phyloP scores from a whole-genome alignment of 2,888 invertebrate genomes.

The Aphodius sticticus region DNA sequence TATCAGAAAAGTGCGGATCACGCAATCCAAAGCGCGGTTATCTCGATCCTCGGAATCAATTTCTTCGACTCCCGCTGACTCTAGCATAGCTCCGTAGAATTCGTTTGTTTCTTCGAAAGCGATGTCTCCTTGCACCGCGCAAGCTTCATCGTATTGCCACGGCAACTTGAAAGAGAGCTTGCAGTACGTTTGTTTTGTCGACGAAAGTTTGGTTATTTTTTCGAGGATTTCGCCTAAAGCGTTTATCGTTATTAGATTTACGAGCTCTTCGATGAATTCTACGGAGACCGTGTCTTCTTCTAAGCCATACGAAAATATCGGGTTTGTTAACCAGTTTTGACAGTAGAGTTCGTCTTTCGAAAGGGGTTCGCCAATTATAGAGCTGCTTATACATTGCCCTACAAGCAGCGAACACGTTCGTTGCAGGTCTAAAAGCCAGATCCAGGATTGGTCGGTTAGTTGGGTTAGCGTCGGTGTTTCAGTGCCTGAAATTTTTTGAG shows the following conservation, averaged over 20 bases:
- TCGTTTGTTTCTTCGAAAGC: slow-evolving; percentile 39
- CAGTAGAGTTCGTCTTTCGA: slow-evolving; percentile 59
- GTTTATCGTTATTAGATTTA: slow-evolving; percentile 42
- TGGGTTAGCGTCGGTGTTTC: slow-evolving; percentile 63
- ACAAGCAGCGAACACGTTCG: slow-evolving; percentile 67
- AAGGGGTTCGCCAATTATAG: slow-evolving; percentile 62
- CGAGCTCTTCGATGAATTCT: slow-evolving; percentile 43
- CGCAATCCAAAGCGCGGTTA: slow-evolving; percentile 60
- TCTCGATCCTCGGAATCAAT: slow-evolving; percentile 60
- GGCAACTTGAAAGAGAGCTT: slow-evolving; percentile 53
- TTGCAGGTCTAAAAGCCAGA: slow-evolving; percentile 69
- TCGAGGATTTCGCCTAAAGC: slow-evolving; percentile 41
- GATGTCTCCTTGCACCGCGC: slow-evolving; percentile 47
- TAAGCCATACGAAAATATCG: slow-evolving; percentile 56
- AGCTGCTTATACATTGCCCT: slow-evolving; percentile 66
- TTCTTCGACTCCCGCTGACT: slow-evolving; percentile 58
- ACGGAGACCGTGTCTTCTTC: slow-evolving; percentile 45
- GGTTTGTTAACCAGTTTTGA: slow-evolving; percentile 60
- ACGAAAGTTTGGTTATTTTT: slow-evolving; percentile 39
- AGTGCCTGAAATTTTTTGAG: slow-evolving; percentile 52
- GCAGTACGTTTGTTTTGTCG: slow-evolving; percentile 48
- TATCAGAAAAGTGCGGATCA: slow-evolving; percentile 62
- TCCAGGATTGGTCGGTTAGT: slow-evolving; percentile 60
- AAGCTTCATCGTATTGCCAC: slow-evolving; percentile 55
- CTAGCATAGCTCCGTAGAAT: slow-evolving; percentile 57